phyloP scores from a whole-genome alignment of 1,140 invertebrate genomes.

The Drosophila albomicans region DNA sequence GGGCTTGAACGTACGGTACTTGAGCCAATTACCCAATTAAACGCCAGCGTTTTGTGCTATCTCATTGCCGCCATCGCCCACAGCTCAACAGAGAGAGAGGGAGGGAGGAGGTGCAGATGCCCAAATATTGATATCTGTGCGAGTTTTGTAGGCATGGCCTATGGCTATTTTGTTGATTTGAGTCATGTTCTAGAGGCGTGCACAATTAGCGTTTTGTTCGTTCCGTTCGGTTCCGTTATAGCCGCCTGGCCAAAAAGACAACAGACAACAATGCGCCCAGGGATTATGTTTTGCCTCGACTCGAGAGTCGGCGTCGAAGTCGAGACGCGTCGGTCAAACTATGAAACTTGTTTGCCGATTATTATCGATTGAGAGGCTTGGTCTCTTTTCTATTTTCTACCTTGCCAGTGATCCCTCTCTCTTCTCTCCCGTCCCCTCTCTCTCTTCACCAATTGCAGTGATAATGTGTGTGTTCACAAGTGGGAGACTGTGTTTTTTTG shows the following conservation, averaged over 20 bases:
- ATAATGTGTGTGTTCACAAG: slow-evolving; percentile 40
- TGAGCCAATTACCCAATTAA: slow-evolving; percentile 84
- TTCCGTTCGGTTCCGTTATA: slow-evolving; percentile 66
- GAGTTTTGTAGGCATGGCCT: slow-evolving; percentile 50
- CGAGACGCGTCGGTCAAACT: slow-evolving; percentile 36
- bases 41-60: slow-evolving; percentile 78
- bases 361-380: slow-evolving; percentile 66
- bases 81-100: neutral
- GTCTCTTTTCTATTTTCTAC: slow-evolving; percentile 32
- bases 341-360: slow-evolving; percentile 76
- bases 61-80: slow-evolving; percentile 72
- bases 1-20: slow-evolving; percentile 66
- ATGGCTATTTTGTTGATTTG: slow-evolving; percentile 70
- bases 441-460: slow-evolving; percentile 25
- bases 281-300: slow-evolving; percentile 65
- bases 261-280: slow-evolving; percentile 63
- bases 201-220: slow-evolving; percentile 79
- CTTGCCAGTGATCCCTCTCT: slow-evolving; percentile 21
- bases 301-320: slow-evolving; percentile 3
- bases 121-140: slow-evolving; percentile 77
- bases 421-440: slow-evolving; percentile 39
- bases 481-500: slow-evolving; percentile 26
- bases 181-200: slow-evolving; percentile 81
- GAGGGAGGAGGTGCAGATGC: slow-evolving; percentile 45
- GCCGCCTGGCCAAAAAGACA: slow-evolving; percentile 33